Percentiles rank a stretch among this genome's conserved stretches.
phyloP scores from a whole-genome alignment of 2,113 vertebrate genomes.

The Gallinago paraguaiae region DNA sequence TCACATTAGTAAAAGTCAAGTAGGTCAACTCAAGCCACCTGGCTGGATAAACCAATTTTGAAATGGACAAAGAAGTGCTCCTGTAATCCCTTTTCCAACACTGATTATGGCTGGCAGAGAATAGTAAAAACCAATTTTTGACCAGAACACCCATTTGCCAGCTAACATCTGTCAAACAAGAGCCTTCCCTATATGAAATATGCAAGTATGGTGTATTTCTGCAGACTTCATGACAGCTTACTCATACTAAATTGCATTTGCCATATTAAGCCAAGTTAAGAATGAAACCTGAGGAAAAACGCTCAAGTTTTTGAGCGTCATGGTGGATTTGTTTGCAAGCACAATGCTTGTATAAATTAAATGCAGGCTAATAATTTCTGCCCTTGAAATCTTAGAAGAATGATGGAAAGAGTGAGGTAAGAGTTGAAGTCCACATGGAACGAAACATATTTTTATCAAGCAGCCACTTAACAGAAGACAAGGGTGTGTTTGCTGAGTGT shows the following conservation, averaged over 20 bases:
- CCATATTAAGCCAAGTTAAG: neutral
- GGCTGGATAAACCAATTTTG: neutral
- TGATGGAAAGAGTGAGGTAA: neutral
- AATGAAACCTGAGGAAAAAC: neutral
- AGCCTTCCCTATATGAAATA: neutral
- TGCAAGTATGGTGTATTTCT: neutral
- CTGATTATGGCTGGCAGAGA: neutral
- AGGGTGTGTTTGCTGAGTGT: neutral
- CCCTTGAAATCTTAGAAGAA: neutral
- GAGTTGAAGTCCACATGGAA: neutral
- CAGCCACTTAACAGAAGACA: neutral
- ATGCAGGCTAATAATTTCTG: neutral
- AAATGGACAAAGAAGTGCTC: neutral
- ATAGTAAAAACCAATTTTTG: neutral
- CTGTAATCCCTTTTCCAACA: neutral
- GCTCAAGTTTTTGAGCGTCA: neutral
- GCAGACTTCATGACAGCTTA: neutral
- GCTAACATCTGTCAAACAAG: neutral
- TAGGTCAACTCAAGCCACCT: neutral
- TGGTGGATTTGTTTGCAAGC: neutral
- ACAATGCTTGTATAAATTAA: neutral
- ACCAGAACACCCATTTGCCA: neutral
- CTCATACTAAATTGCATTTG: neutral
- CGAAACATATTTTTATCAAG: neutral
- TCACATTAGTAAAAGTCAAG: neutral